Evolutionary conservation across 2,113 vertebrate genomes (phyloP), one percentile per base, ranked within the genome.

Genomic region (Cisticola juncidis): DNA sequence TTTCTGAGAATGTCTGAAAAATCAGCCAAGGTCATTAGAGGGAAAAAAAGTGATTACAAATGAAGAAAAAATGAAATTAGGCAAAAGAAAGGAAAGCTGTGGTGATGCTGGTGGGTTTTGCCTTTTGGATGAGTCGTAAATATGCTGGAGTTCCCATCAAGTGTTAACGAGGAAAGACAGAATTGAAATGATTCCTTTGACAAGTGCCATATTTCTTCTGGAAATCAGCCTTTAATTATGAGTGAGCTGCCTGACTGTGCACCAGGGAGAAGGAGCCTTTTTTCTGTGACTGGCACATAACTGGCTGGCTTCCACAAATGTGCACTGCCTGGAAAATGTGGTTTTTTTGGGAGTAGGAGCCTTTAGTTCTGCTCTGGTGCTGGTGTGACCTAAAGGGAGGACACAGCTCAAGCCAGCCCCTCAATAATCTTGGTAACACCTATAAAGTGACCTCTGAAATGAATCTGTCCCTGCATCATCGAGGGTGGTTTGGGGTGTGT

Each of bases 201-300:
- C 90, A 97, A 68, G 87, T 90, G 74, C 85, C 71, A 25, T 94
- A 83, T 83, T 94, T 91, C 79, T 92, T 93, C 35, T 83, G 88
- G 87, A 90, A 91, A 88, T 93, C 74, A 45, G 64, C 42, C n/a
- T 68, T 76, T 93, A 88, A 94, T 92, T 86, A 85, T 51, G 47
- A 51, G 35, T 29, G 68, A 86, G 74, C 81, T 95, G 85, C 88
- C 80, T 96, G 68, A 54, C 85, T 86, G 35, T 31, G 82, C 60
- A 96, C 51, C 28, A 62, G 81, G 82, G 90, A 83, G 38, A 86
- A 56, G 1, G 9, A 95, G 33, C 71, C 60, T 85, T 54, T 29
- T 94, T 86, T 78, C 88, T 3, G 2, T 66, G 86, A 60, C 65
- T 93, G 78, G 50, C 91, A 80, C 1, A 1, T 65, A 65, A 33